Base-by-base conservation (phyloP, 2,888 invertebrate genomes). In the Megalurothrips usitatus region DNA sequence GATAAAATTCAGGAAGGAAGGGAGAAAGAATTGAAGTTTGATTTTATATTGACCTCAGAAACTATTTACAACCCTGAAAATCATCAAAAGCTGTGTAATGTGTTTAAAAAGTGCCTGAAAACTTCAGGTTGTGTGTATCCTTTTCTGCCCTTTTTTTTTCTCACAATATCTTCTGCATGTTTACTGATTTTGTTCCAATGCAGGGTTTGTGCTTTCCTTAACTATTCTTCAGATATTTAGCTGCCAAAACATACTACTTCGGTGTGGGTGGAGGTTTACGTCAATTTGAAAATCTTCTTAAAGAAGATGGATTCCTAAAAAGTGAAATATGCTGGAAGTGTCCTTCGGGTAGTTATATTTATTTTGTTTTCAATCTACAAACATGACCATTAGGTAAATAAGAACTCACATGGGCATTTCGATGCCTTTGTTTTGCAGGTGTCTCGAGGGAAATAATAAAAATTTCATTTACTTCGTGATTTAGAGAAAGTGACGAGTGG, bases 241-340 rank as follows among this genome's bases (percentile, higher is more conserved):
- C 97, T 81, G 97, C 96, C 4, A 99, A 98, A 89, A 91, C 92
- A 19, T 92, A 94, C 87, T 99, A 99, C 87, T 98, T 98, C 89
- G 98, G 98, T 83, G 96, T 98, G 34, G 98, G 98, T 17, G 98
- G 98, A 80, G 93, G 96, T 17, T 89, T 93, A 75, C 88, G 92
- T 83, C 91, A 93, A 84, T 98, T 98, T 89, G 91, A 93, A 86
- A 86, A 90, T 79, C 86, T 90, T 80, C 84, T 96, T 10, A 85
- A 88, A 82, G 87, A 88, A 79, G 90, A 90, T 85, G 88, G 88
- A 43, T 84, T 86, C 78, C 92, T 96, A 84, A 85, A 88, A 47
- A 87, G 88, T 82, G 87, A 89, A 85, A 87, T 89, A 52, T 89
- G 92, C 80, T 94, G 94, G 94, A 90, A 88, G 85, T 92, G 90